phyloP scores from a whole-genome alignment of 2,113 vertebrate genomes.

The Vidua chalybeata region DNA sequence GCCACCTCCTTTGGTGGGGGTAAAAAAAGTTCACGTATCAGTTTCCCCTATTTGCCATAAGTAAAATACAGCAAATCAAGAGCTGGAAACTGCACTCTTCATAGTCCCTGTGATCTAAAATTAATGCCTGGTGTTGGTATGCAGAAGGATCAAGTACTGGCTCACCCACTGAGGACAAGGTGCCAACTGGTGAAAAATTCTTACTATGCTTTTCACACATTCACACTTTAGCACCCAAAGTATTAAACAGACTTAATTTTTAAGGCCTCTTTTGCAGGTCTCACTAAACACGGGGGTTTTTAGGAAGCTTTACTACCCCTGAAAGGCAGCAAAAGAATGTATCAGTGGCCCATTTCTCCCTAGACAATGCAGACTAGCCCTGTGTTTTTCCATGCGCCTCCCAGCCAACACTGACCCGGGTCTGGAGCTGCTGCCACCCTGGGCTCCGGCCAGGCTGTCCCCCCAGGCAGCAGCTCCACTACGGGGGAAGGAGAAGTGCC shows the following conservation, averaged over 20 bases:
- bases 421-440: not conserved
- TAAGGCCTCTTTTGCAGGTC: not conserved
- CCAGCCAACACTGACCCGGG: not conserved
- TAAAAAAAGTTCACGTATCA: not conserved
- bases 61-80: not conserved
- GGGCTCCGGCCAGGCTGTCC: not conserved
- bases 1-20: not conserved
- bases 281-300: not conserved
- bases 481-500: not conserved
- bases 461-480: not conserved
- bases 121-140: slow-evolving; percentile 43
- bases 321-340: not conserved
- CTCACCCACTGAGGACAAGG: slow-evolving; percentile 7
- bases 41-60: not conserved
- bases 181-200: slow-evolving; percentile 51
- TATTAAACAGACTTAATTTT: not conserved
- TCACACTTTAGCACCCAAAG: slow-evolving; percentile 53
- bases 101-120: slow-evolving; percentile 9
- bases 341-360: not conserved
- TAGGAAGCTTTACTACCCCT: not conserved
- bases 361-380: not conserved
- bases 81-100: not conserved
- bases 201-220: slow-evolving; percentile 46
- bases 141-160: slow-evolving; percentile 32
- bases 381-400: not conserved